Evolutionary conservation across 30 jellyfish, hydroid and myxozoan species (phyloP).

Genomic region (Aurelia sp.): DNA sequence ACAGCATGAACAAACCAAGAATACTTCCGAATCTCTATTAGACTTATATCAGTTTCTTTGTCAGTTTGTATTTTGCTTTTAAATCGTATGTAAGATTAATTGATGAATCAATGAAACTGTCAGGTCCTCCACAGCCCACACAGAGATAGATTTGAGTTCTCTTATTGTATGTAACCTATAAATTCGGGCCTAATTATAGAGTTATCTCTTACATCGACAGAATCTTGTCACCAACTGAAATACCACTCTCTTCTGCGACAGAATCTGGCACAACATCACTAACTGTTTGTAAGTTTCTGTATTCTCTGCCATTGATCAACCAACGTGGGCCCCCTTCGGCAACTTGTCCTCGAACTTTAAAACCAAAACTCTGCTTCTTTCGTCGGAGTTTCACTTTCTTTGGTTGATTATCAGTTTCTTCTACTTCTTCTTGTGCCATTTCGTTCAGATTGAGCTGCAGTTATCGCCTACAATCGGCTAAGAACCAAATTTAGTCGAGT

Average conservation of each 20-base stretch:
- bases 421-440: slow-evolving; percentile 25
- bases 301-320: slow-evolving; percentile 54
- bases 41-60: no score
- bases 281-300: slow-evolving; percentile 46
- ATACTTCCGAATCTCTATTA: no score
- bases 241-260: slow-evolving; percentile 57
- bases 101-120: no score
- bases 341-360: slow-evolving; percentile 63
- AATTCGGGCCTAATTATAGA: background rate
- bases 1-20: no score
- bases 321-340: slow-evolving; percentile 68
- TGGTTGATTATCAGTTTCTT: slow-evolving; percentile 20
- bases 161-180: no score
- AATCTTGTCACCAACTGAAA: slow-evolving; percentile 47
- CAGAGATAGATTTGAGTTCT: no score
- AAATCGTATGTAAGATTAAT: no score
- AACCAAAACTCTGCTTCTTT: slow-evolving; percentile 52
- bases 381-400: slow-evolving; percentile 43
- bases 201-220: slow-evolving; percentile 39
- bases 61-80: no score
- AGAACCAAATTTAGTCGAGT: background rate
- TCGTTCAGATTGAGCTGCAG: background rate
- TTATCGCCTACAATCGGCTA: background rate
- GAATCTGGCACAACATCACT: slow-evolving; percentile 53
- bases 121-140: no score